A percentile compares a stretch with the other conserved stretches of the same genome.
These are phyloP conservation scores for Pseudachorutes palmiensis DNA, from an alignment of 1,140 invertebrate genomes.

Conservation along the genomic window DNA sequence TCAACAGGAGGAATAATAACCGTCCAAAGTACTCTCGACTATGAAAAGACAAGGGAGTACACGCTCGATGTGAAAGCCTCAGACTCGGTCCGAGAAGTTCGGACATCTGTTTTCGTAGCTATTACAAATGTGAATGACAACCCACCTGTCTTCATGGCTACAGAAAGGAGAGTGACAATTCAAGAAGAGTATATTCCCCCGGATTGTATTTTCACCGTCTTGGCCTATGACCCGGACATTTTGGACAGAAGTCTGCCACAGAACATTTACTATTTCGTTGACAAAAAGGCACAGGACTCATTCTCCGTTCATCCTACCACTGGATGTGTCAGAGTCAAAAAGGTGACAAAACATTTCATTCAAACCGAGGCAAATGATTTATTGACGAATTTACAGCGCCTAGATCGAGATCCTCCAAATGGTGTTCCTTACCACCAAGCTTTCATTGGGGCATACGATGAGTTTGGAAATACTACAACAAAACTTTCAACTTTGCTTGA, in stretches of 20 bases:
- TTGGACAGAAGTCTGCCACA: conserved; percentile 61
- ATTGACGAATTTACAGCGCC: conserved; percentile 44
- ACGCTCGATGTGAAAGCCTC: conserved; percentile 64
- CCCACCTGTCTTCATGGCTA: conserved; percentile 61
- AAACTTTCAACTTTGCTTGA: conserved; percentile 53
- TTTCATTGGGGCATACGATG: conserved; percentile 71
- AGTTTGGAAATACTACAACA: conserved; percentile 53
- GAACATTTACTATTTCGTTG: conserved; percentile 65
- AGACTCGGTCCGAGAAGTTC: conserved; percentile 67
- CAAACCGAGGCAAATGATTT: not conserved
- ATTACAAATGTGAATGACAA: conserved; percentile 77
- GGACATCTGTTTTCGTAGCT: conserved; percentile 63
- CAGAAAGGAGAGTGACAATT: conserved; percentile 58
- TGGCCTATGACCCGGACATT: conserved; percentile 78
- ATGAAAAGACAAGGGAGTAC: conserved; percentile 69
- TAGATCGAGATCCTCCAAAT: conserved; percentile 77
- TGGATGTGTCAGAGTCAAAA: conserved; percentile 65
- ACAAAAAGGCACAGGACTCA: conserved; percentile 52
- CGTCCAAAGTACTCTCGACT: conserved; percentile 68
- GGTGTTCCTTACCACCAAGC: conserved; percentile 76
- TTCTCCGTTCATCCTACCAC: conserved; percentile 57
- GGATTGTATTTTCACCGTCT: conserved; percentile 58
- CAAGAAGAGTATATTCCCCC: conserved; percentile 56
- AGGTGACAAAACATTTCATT: conserved; percentile 41
- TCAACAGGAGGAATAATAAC: conserved; percentile 65